A percentile compares a stretch with the other conserved stretches of the same genome.
phyloP scores from a whole-genome alignment of 2,113 vertebrate genomes.

The Phoxinus phoxinus region DNA sequence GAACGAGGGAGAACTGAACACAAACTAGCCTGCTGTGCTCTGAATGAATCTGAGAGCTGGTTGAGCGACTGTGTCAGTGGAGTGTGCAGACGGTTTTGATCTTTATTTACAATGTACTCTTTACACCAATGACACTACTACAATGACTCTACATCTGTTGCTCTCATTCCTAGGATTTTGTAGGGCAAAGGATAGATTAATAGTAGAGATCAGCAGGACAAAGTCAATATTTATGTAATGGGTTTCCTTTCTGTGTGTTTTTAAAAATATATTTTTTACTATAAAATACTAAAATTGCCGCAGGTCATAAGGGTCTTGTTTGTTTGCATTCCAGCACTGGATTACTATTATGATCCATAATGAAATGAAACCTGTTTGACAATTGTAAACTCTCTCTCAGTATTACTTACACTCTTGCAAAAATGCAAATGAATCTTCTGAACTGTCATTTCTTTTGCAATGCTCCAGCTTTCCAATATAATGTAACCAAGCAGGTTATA shows the following conservation, averaged over 20 bases:
- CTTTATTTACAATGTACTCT: not conserved
- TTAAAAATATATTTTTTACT: not conserved
- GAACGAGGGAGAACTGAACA: not conserved
- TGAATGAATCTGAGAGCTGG: constrained; percentile 1
- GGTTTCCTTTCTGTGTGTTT: not conserved
- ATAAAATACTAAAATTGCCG: not conserved
- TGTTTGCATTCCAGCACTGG: not conserved
- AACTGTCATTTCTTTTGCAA: not conserved
- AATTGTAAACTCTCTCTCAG: not conserved
- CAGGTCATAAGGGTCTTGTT: too few relatives aligned
- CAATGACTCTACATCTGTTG: not conserved
- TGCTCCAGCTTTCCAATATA: not conserved
- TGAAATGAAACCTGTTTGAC: not conserved
- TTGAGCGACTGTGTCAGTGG: not conserved
- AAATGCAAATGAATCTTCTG: not conserved
- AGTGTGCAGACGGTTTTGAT: not conserved
- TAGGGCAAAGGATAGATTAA: not conserved
- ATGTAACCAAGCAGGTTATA: constrained; percentile 3
- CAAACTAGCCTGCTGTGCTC: constrained; percentile 27
- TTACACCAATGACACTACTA: not conserved
- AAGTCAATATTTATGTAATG: not conserved
- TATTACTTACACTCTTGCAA: not conserved
- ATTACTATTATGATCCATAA: not conserved
- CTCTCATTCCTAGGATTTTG: not conserved
- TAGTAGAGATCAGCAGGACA: not conserved